Conservation (phyloP, 2,113 vertebrate genomes). For the Leptobrachium leishanense region DNA sequence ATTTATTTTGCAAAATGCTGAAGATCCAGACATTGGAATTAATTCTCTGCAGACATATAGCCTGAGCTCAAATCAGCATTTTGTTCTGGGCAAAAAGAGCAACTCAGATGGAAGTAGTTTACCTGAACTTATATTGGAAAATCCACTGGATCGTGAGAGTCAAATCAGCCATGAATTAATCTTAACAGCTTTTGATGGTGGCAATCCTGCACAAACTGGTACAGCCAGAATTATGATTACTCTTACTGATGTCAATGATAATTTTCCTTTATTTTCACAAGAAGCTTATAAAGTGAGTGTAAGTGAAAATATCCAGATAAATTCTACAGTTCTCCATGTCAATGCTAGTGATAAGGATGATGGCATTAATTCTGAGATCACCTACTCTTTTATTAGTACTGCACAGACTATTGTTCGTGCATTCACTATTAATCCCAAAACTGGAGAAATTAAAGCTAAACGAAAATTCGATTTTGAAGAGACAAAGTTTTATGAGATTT, state of each 20-base stretch:
- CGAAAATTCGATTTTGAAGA: conserved; percentile 50
- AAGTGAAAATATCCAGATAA: conserved; percentile 59
- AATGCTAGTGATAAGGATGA: conserved; percentile 55
- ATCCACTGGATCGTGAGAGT: no score
- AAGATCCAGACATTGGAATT: no score
- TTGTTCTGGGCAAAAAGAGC: no score
- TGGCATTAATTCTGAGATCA: conserved; percentile 28
- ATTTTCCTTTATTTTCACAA: conserved; percentile 46
- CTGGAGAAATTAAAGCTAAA: conserved; percentile 53
- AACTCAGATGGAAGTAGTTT: not conserved
- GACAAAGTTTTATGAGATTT: conserved; percentile 48
- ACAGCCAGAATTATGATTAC: not conserved
- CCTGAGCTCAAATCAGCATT: no score
- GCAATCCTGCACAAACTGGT: conserved; percentile 31
- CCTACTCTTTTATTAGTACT: conserved; percentile 53
- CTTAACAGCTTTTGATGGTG: conserved; percentile 54
- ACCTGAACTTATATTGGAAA: no score
- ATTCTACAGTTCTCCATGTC: conserved; percentile 43
- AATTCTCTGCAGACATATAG: no score
- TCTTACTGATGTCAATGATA: conserved; percentile 37
- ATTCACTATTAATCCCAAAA: conserved; percentile 40
- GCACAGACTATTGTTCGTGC: conserved; percentile 52
- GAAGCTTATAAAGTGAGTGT: conserved; percentile 62
- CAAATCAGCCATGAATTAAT: no score
- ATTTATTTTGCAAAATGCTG: no score